phyloP scores from a whole-genome alignment of 2,113 vertebrate genomes.

The Platanista minor region DNA sequence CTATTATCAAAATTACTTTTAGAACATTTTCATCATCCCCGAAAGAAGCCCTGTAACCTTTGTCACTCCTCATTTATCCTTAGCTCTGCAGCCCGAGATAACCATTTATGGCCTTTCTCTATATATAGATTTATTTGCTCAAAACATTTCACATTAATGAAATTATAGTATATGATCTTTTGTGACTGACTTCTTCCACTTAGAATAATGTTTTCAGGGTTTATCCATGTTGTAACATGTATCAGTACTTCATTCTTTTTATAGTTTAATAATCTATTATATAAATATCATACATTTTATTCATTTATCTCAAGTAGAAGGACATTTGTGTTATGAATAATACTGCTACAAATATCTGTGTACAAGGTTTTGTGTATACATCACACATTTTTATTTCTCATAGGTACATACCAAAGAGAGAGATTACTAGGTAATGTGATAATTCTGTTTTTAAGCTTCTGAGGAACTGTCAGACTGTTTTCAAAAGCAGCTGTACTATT shows the following conservation, averaged over 20 bases:
- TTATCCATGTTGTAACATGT: not conserved
- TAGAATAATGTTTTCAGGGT: not conserved
- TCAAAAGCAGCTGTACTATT: not conserved
- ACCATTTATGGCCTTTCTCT: not conserved
- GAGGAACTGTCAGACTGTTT: not conserved
- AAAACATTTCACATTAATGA: not conserved
- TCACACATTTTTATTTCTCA: constrained; percentile 16
- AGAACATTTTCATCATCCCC: not conserved
- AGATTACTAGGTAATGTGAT: not conserved
- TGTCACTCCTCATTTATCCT: not conserved
- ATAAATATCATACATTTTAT: not conserved
- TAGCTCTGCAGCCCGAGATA: not conserved
- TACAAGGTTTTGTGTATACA: not conserved
- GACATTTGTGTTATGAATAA: not conserved
- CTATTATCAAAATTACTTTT: not conserved
- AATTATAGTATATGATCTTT: not conserved
- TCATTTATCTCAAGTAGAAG: not conserved
- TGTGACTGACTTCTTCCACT: not conserved
- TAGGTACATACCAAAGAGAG: not conserved
- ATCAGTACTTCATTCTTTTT: not conserved
- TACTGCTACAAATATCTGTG: not conserved
- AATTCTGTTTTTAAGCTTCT: not conserved
- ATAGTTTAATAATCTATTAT: not conserved
- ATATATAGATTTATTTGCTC: not conserved
- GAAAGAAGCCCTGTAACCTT: not conserved